These are phyloP conservation scores for Lagopus muta DNA, from an alignment of 2,113 vertebrate species.

Conservation along the genomic window DNA sequence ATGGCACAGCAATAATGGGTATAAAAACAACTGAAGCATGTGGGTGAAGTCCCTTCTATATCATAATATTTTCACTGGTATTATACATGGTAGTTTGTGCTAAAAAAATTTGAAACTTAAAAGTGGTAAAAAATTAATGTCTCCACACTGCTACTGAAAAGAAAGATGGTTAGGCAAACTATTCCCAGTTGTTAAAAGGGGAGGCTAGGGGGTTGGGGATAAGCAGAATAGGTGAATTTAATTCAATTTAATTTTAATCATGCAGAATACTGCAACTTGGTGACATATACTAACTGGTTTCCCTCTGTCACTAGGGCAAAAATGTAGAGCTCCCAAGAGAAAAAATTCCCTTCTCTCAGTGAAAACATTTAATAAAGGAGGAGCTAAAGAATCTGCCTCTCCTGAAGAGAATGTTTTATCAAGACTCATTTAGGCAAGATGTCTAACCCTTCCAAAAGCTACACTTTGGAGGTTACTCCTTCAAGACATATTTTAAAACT, in stretches of 20 bases:
- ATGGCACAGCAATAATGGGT: slow-evolving; percentile 19
- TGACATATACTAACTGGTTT: background rate
- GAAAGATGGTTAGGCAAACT: background rate
- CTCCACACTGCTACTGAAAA: background rate
- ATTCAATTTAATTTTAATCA: background rate
- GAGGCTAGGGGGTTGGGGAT: background rate
- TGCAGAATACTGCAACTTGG: background rate
- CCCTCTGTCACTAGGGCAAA: background rate
- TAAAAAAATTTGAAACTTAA: slow-evolving; percentile 34
- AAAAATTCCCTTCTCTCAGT: background rate
- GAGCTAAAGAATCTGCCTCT: background rate
- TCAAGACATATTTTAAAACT: background rate
- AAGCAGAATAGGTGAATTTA: background rate
- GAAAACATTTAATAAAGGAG: background rate
- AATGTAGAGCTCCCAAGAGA: background rate
- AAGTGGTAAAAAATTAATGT: slow-evolving; percentile 6
- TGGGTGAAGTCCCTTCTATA: background rate
- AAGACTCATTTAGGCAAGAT: rapidly evolving
- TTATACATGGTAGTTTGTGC: background rate
- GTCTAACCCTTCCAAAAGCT: background rate
- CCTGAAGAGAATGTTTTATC: background rate
- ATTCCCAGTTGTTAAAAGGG: background rate
- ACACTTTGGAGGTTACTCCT: background rate
- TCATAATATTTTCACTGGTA: slow-evolving; percentile 49
- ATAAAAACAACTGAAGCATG: slow-evolving; percentile 50